These are phyloP conservation scores for Polydrusus pterygomalis DNA, from an alignment of 2,888 invertebrate genomes.

Conservation along the genomic window DNA sequence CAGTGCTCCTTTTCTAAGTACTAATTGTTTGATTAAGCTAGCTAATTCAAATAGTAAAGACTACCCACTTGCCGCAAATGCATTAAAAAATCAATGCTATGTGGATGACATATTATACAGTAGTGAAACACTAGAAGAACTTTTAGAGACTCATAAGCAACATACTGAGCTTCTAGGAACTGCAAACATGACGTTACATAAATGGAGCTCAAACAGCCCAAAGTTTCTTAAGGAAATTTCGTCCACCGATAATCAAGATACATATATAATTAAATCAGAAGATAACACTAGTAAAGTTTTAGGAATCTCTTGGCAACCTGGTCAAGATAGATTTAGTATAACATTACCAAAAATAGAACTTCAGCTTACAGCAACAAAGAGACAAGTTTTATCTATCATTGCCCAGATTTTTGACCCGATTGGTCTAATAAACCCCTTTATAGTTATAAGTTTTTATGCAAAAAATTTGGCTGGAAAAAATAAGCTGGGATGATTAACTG, in stretches of 20 bases:
- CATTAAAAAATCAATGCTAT: conserved; percentile 6
- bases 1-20: conserved; percentile 44
- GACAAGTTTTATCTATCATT: conserved; percentile 31
- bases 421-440: too few species aligned
- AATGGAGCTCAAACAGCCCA: conserved; percentile 45
- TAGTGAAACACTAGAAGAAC: conserved; percentile 9
- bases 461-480: too few species aligned
- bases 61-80: conserved; percentile 23
- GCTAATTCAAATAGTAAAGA: conserved; percentile 28
- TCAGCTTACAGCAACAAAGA: conserved; percentile 29
- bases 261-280: not conserved
- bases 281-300: too few species aligned
- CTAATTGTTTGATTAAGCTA: too few species aligned
- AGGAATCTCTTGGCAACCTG: conserved; percentile 24
- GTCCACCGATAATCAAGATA: not conserved
- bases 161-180: conserved; percentile 23
- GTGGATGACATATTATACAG: conserved; percentile 15
- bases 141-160: conserved; percentile 27
- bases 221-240: conserved; percentile 14
- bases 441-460: too few species aligned
- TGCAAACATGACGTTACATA: conserved; percentile 48
- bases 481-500: too few species aligned
- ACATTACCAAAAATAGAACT: conserved; percentile 27
- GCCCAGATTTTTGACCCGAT: too few species aligned
- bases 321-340: conserved; percentile 34